phyloP scores from a whole-genome alignment of 1,140 invertebrate genomes.

The Drosophila santomea region DNA sequence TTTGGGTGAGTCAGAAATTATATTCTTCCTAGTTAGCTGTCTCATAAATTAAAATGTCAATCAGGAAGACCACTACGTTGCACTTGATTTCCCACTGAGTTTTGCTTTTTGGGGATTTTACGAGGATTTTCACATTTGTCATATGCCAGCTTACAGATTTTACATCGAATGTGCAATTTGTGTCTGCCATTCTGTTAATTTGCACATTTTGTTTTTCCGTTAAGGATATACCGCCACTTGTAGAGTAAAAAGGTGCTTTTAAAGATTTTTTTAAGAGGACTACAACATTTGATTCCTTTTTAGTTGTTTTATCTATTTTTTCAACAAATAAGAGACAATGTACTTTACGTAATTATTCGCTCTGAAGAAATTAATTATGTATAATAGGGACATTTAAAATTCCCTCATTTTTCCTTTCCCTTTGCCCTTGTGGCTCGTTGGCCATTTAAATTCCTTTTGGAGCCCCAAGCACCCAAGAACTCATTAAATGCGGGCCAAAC shows the following conservation, averaged over 20 bases:
- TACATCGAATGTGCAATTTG: too few relatives aligned
- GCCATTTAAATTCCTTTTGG: slow-evolving; percentile 34
- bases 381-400: background rate
- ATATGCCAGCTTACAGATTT: too few relatives aligned
- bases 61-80: background rate
- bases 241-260: background rate
- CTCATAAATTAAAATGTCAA: slow-evolving; percentile 1
- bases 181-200: too few relatives aligned
- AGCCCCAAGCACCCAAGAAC: slow-evolving; percentile 18
- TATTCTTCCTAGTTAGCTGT: background rate
- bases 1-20: slow-evolving; percentile 1
- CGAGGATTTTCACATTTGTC: background rate
- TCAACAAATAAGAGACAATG: background rate
- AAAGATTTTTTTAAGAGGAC: background rate
- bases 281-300: background rate
- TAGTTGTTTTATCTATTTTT: background rate
- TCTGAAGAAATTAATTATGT: slow-evolving; percentile 20
- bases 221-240: too few relatives aligned
- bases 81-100: background rate
- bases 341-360: background rate
- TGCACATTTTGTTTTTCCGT: too few relatives aligned
- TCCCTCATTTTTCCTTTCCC: background rate
- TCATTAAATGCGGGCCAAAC: slow-evolving; percentile 66
- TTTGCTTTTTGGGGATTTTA: background rate
- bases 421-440: slow-evolving; percentile 7